Conservation (phyloP, 2,797 vertebrate genomes). For the Rallus crepitans region DNA sequence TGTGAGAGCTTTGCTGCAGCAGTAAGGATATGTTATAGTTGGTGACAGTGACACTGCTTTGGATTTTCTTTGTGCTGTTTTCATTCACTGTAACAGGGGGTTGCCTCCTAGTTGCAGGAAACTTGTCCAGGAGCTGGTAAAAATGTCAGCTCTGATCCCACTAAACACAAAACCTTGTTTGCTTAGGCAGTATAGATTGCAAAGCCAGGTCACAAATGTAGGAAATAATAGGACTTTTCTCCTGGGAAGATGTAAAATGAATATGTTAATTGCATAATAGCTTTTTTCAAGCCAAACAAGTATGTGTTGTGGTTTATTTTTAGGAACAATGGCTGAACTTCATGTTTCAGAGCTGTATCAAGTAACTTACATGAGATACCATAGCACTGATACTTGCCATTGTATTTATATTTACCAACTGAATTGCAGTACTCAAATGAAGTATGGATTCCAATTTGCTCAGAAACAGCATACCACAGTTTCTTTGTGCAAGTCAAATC, state of each 20-base stretch:
- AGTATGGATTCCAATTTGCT: neutral
- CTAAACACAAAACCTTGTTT: neutral
- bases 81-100: neutral
- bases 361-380: neutral
- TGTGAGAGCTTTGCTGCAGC: neutral
- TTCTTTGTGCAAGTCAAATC: neutral
- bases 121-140: neutral
- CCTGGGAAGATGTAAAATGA: neutral
- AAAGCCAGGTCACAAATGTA: neutral
- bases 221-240: neutral
- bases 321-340: neutral
- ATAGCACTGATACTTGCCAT: neutral
- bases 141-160: neutral
- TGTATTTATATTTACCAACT: neutral
- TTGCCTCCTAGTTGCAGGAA: neutral
- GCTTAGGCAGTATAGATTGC: neutral
- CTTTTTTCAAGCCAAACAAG: neutral
- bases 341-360: neutral
- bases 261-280: neutral
- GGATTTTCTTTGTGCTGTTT: neutral
- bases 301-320: neutral
- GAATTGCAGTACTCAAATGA: neutral
- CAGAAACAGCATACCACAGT: neutral
- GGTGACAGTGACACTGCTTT: neutral
- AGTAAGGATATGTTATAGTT: neutral